Evolutionary conservation across 2,888 invertebrate genomes (phyloP), one percentile per base, ranked within the genome.

Genomic region (Trissolcus brochymenae): DNA sequence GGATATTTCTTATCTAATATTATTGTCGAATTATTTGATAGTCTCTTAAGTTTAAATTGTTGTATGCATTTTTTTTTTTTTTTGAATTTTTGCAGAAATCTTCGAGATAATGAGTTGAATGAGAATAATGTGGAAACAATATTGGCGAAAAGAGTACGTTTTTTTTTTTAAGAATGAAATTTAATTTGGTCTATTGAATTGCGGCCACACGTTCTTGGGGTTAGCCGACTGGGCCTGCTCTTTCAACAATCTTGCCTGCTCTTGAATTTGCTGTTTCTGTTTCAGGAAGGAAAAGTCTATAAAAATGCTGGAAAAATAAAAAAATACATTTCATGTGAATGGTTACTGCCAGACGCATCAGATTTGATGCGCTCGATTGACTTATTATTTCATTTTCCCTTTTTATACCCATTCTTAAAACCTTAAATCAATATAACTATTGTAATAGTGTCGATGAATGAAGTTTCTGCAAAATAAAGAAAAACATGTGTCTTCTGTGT

Each of bases 271-370:
- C 88, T 90, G 91, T 92, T 92, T 92, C 90, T 93, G 92, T 93
- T 94, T 93, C 91, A 94, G 92, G 92, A 94, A 94, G 92, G 94
- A 94, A 89, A 94, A 93, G 92, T 94, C 94, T 92, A 94, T 94
- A 93, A 94, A 94, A 93, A 94, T 93, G 93, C 94, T 94, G 91
- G 89, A 90, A 92, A 79, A 70, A 82, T 71, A 82, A 81, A 81
- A 46, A 79, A 81, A 76, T 64, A 79, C 59, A 75, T 75, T 68
- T 68, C 65, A 76, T 49, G 71, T 75, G 60, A 71, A 51, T 78
- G 59, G 53, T 68, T 65, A 65, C 35, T 35, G 35, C 35, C 35
- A 35, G 11, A 35, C 35, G 35, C 35, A 35, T 35, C 35, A 35
- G 35, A 35, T 9, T 11, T 35, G 35, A 35, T 35, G 35, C 35